Conservation (phyloP, 2,797 vertebrate genomes). For the Lagothrix lagotricha region DNA sequence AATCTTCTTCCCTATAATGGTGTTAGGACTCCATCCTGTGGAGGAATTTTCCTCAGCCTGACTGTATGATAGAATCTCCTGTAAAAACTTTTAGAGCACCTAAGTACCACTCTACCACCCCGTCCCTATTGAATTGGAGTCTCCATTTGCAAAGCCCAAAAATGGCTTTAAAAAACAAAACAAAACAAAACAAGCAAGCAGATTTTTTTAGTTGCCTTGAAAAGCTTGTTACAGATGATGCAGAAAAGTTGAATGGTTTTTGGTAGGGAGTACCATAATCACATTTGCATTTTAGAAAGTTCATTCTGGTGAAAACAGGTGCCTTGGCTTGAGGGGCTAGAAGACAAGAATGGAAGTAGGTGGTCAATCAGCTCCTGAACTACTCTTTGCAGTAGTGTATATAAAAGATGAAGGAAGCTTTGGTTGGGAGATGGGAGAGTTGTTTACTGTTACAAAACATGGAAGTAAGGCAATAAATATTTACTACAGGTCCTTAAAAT, state of each 20-base stretch:
- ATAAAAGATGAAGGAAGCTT: not conserved
- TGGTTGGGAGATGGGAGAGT: not conserved
- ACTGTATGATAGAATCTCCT: not conserved
- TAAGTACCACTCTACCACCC: not conserved
- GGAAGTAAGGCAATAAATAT: constrained; percentile 42
- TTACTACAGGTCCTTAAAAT: constrained; percentile 62
- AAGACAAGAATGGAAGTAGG: not conserved
- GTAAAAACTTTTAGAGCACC: not conserved
- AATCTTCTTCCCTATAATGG: not conserved
- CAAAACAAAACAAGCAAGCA: not conserved
- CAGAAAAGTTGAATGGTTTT: not conserved
- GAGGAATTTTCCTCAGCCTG: not conserved
- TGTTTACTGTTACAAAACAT: not conserved
- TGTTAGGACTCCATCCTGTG: not conserved
- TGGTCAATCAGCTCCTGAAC: not conserved
- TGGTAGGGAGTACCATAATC: not conserved
- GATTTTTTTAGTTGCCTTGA: not conserved
- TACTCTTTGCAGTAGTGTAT: not conserved
- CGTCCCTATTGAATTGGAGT: not conserved
- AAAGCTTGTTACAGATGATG: not conserved
- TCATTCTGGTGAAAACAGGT: not conserved
- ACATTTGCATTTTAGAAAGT: not conserved
- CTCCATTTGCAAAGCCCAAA: not conserved
- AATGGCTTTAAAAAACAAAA: not conserved
- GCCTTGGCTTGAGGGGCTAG: not conserved